phyloP scores from a whole-genome alignment of 2,113 vertebrate genomes.

The Verasper variegatus region DNA sequence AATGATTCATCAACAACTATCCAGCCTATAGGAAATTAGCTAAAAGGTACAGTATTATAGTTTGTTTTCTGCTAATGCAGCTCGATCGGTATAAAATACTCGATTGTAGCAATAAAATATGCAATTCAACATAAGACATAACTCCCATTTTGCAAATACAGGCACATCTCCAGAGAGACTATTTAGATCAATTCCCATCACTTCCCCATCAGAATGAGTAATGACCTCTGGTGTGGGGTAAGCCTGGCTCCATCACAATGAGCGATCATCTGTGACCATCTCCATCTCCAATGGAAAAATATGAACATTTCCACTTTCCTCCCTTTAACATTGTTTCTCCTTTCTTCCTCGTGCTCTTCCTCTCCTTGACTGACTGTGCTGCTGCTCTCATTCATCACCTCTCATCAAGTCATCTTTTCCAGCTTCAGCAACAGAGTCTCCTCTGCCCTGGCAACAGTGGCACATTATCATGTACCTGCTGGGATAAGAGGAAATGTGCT shows the following conservation, averaged over 20 bases:
- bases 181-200: constrained; percentile 52
- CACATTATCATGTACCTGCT: constrained; percentile 68
- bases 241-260: constrained; percentile 27
- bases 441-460: constrained; percentile 76
- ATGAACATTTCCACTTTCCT: not conserved
- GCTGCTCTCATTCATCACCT: constrained; percentile 44
- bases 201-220: constrained; percentile 52
- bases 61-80: not conserved
- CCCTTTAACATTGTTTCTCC: not conserved
- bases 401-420: constrained; percentile 28
- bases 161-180: constrained; percentile 21
- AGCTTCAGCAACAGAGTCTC: constrained; percentile 48
- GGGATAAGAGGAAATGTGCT: constrained; percentile 61
- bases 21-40: constrained; percentile 2
- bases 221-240: constrained; percentile 42
- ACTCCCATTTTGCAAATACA: not conserved
- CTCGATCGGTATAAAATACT: not conserved
- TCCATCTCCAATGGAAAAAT: not conserved
- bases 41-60: not conserved
- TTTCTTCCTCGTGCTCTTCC: not conserved
- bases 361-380: constrained; percentile 9
- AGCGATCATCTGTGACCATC: constrained; percentile 25
- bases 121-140: not conserved
- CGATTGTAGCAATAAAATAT: not conserved
- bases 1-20: constrained; percentile 43